phyloP scores from a whole-genome alignment of 1,140 invertebrate genomes.

The Anoplolepis gracilipes region DNA sequence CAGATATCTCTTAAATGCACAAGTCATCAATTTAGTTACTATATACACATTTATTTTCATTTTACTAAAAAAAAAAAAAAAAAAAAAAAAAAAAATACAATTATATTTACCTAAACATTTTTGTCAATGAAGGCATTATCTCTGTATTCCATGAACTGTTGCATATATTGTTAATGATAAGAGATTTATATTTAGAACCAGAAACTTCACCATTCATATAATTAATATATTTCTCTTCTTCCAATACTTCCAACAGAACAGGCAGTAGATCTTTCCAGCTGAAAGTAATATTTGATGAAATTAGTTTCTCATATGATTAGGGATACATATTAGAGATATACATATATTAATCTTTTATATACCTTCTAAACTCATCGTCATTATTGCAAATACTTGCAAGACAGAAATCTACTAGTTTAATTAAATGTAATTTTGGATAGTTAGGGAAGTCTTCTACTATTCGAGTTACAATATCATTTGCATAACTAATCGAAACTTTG shows the following conservation, averaged over 20 bases:
- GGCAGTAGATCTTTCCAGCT: constrained; percentile 86
- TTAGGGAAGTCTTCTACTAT: constrained; percentile 79
- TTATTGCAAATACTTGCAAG: constrained; percentile 77
- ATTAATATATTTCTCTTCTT: constrained; percentile 82
- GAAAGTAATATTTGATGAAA: constrained; percentile 33
- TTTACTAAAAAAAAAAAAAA: neutral
- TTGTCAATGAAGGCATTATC: constrained; percentile 82
- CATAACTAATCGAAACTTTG: constrained; percentile 71
- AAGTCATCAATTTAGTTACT: constrained; percentile 35
- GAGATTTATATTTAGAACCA: constrained; percentile 84
- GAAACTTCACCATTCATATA: constrained; percentile 80
- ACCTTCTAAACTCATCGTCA: constrained; percentile 79
- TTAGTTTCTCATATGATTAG: neutral
- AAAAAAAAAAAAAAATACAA: neutral
- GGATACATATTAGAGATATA: too few species aligned
- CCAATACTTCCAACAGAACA: constrained; percentile 82
- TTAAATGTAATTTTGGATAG: constrained; percentile 72
- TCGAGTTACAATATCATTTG: constrained; percentile 74
- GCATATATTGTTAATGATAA: constrained; percentile 83
- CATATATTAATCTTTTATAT: neutral
- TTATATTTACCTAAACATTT: constrained; percentile 84
- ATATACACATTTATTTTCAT: neutral
- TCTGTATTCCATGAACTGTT: constrained; percentile 78
- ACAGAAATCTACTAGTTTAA: constrained; percentile 81
- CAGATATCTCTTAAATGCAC: constrained; percentile 79